These are phyloP conservation scores for Chondrosia reniformis DNA, from an alignment of 37 sponge, comb jelly and placozoan genomes.

Conservation along the genomic window DNA sequence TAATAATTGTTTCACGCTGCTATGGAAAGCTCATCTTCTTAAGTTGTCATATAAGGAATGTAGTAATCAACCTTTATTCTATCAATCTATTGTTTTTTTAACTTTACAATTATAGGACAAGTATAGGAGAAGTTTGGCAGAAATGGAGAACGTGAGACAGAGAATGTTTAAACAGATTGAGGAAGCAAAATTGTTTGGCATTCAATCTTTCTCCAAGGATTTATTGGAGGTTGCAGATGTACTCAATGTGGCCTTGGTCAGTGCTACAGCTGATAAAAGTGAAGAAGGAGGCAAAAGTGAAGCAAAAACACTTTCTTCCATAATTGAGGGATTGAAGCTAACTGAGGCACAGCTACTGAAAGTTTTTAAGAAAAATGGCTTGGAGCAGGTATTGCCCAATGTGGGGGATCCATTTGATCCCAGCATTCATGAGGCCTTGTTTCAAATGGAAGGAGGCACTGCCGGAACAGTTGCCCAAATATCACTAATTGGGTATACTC, in stretches of 20 bases:
- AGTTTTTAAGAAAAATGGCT: conserved; percentile 79
- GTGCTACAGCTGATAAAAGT: conserved; percentile 34
- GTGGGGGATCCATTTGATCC: conserved; percentile 90
- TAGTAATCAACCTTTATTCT: too few species aligned
- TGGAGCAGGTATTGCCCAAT: conserved; percentile 56
- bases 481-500: conserved; percentile 69
- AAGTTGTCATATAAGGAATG: too few species aligned
- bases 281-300: conserved; percentile 4
- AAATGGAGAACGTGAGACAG: conserved; percentile 87
- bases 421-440: conserved; percentile 87
- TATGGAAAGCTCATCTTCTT: too few species aligned
- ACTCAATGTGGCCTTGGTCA: conserved; percentile 82
- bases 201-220: conserved; percentile 88
- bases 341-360: conserved; percentile 85
- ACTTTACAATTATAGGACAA: conserved; percentile 83
- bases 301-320: conserved; percentile 4
- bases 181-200: conserved; percentile 83
- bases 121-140: conserved; percentile 86
- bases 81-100: too few species aligned
- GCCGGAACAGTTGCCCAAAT: conserved; percentile 81
- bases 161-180: conserved; percentile 66
- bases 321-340: conserved; percentile 83
- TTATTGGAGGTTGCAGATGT: conserved; percentile 89
- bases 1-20: too few species aligned
- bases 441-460: conserved; percentile 81